Evolutionary conservation across 2,113 vertebrate genomes (phyloP), one percentile per base, ranked within the genome.

Genomic region (Mionectes macconnelli): DNA sequence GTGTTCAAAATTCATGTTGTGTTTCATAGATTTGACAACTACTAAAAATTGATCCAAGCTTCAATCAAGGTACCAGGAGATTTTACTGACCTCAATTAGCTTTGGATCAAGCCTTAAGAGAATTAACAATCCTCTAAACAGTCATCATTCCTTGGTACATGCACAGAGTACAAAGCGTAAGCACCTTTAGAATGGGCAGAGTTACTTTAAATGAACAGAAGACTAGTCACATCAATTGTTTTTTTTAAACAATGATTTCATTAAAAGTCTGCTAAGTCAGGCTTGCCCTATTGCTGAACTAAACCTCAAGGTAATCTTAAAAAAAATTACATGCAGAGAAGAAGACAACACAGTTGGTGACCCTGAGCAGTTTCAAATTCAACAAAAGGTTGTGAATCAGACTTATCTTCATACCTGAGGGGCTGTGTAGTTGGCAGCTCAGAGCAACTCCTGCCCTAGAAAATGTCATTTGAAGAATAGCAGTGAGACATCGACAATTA

Each of bases 21-120:
- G 63, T 45, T 90, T 75, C 56, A 75, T 49, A 94, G 84, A 88
- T 86, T 75, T 81, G 79, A 85, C 79, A 87, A 59, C 56, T 63
- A 67, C 49, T 81, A 84, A 95, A 52, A 88, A 92, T 37, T 78
- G 93, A 96, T 96, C 60, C 72, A 31, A 72, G 73, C 75, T 88
- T 87, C 90, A 87, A 37, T 93, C 67, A 93, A 49, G 52, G 83
- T 39, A 72, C 68, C 31, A 37, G 68, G 66, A 94, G 76, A 86
- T 78, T 90, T 66, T 84, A 37, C 14, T 93, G 94, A 90, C 92
- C 92, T 90, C 93, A 95, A 92, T 95, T 93, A 97, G 90, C 79
- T 94, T 44, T 88, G 12, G 13, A 91, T 74, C 85, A 90, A 88
- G 79, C 72, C 72, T 83, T 75, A 28, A 78, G 83, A 95, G 90